Percentiles rank a stretch among this genome's conserved stretches.
These are phyloP conservation scores for Varanus komodoensis DNA, from an alignment of 2,113 vertebrate genomes.

Conservation along the genomic window DNA sequence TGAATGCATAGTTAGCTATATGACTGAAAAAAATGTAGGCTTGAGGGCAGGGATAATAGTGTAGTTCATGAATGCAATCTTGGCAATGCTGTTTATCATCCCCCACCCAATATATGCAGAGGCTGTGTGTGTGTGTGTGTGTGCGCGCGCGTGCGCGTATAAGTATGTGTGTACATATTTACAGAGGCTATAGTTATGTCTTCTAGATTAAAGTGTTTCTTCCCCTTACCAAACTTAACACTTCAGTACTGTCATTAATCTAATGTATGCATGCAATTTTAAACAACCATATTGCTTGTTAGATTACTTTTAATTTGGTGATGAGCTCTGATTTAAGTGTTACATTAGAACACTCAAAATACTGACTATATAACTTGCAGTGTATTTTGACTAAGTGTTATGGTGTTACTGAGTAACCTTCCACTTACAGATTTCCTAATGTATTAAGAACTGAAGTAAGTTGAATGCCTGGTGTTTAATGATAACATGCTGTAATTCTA, in stretches of 20 bases:
- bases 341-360: neutral
- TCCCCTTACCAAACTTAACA: neutral
- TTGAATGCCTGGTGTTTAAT: slow-evolving; percentile 51
- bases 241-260: neutral
- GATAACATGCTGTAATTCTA: neutral
- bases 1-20: neutral
- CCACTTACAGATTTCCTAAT: slow-evolving; percentile 32
- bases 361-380: neutral
- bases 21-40: neutral
- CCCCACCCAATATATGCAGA: slow-evolving; percentile 32
- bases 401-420: slow-evolving; percentile 17
- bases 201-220: slow-evolving; percentile 33
- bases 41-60: neutral
- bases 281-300: neutral
- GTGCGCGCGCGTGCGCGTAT: too few relatives aligned
- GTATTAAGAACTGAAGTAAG: slow-evolving; percentile 49
- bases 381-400: slow-evolving; percentile 29
- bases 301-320: slow-evolving; percentile 33
- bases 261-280: neutral
- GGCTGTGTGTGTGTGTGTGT: neutral
- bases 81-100: neutral
- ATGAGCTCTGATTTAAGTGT: neutral
- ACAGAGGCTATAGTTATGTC: slow-evolving; percentile 23
- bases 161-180: neutral
- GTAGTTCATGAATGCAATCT: neutral